A percentile compares a stretch with the other conserved stretches of the same genome.
Evolutionary conservation across 2,797 vertebrate species (phyloP).

Genomic region (Apodemus agrarius): DNA sequence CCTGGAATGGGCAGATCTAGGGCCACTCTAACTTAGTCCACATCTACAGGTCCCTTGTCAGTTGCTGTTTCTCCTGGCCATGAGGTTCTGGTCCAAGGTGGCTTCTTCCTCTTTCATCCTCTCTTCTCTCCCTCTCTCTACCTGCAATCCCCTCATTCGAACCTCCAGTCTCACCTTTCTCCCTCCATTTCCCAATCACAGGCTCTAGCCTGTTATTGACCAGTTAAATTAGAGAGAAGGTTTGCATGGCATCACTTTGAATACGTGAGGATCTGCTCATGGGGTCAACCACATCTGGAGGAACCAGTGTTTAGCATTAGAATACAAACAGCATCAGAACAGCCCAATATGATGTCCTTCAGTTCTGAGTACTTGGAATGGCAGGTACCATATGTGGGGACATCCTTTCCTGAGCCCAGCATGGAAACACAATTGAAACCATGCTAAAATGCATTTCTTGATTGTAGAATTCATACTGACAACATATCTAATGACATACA

Average conservation of each 20-base stretch:
- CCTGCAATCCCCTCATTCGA: not conserved
- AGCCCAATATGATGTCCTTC: not conserved
- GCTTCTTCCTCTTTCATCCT: not conserved
- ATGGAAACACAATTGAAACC: constrained; percentile 25
- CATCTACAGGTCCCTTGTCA: not conserved
- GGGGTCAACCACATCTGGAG: not conserved
- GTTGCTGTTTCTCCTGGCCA: not conserved
- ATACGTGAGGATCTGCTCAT: not conserved
- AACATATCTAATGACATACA: not conserved
- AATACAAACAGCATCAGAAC: not conserved
- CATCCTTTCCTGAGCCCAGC: not conserved
- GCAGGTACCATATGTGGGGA: not conserved
- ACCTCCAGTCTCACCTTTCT: not conserved
- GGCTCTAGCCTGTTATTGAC: not conserved
- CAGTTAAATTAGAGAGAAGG: not conserved
- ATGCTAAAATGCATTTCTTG: not conserved
- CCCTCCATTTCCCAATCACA: not conserved
- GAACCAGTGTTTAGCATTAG: not conserved
- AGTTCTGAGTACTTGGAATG: not conserved
- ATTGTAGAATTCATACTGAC: not conserved
- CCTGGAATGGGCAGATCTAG: not conserved
- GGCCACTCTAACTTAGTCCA: not conserved
- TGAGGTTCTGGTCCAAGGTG: not conserved
- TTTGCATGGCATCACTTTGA: not conserved
- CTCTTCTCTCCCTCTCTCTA: not conserved